phyloP scores from a whole-genome alignment of 2,797 vertebrate genomes.

The Manis crassicaudata region DNA sequence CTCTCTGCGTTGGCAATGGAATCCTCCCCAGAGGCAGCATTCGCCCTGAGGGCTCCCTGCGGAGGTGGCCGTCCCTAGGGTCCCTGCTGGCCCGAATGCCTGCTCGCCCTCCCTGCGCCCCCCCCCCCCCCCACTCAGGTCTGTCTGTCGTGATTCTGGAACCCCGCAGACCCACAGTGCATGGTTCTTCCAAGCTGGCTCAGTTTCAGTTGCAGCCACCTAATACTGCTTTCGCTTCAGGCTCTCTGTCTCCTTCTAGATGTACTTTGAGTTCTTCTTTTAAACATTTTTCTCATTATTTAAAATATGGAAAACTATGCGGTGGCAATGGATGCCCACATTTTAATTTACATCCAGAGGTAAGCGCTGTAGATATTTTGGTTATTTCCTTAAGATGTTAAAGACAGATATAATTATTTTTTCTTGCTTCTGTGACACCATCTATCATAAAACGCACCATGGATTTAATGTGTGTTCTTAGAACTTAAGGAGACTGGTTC shows the following conservation, averaged over 20 bases:
- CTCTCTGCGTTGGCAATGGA: background rate
- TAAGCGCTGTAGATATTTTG: background rate
- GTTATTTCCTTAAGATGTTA: constrained; percentile 3
- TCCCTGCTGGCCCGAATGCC: background rate
- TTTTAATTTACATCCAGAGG: background rate
- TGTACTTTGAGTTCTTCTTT: constrained; percentile 17
- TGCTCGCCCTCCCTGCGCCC: too few relatives aligned
- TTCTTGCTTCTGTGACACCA: background rate
- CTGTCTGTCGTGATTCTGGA: background rate
- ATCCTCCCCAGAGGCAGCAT: background rate
- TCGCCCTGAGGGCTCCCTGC: background rate
- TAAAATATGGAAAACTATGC: background rate
- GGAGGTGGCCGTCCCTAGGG: too few relatives aligned
- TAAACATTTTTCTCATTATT: background rate
- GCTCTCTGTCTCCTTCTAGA: background rate
- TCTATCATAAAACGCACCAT: background rate
- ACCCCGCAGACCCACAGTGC: background rate
- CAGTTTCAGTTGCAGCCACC: background rate
- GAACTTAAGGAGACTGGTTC: background rate
- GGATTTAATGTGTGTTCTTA: background rate
- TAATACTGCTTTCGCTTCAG: background rate
- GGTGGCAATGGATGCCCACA: background rate
- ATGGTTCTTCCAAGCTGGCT: background rate
- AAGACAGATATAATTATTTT: background rate
- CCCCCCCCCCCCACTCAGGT: background rate